Evolutionary conservation across 1,140 invertebrate genomes (phyloP).

Genomic region (Parasteatoda tepidariorum): DNA sequence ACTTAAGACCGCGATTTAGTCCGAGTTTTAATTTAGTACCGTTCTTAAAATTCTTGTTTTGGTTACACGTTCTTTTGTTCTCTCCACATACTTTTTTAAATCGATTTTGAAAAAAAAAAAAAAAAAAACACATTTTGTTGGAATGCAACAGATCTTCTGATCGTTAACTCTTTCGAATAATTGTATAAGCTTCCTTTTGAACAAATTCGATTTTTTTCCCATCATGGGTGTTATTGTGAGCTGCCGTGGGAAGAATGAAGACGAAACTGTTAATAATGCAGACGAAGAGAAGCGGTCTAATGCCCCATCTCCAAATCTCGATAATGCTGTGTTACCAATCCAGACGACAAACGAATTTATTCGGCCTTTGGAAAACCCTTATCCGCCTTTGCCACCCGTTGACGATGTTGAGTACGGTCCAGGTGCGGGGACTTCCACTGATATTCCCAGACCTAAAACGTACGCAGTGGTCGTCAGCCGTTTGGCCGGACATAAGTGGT

Average conservation of each 20-base stretch:
- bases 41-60: too few relatives aligned
- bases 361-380: slow-evolving; percentile 34
- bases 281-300: neutral
- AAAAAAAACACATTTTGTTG: too few relatives aligned
- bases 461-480: slow-evolving; percentile 53
- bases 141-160: too few relatives aligned
- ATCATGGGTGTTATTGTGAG: slow-evolving; percentile 46
- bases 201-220: too few relatives aligned
- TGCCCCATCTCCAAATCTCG: slow-evolving; percentile 20
- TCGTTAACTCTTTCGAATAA: too few relatives aligned
- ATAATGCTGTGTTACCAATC: neutral
- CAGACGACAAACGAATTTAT: slow-evolving; percentile 49
- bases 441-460: slow-evolving; percentile 35
- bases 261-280: neutral
- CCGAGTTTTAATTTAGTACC: too few relatives aligned
- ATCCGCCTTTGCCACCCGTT: slow-evolving; percentile 45
- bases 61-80: too few relatives aligned
- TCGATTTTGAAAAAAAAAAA: too few relatives aligned
- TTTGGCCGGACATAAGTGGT: slow-evolving; percentile 39
- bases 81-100: too few relatives aligned
- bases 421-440: neutral
- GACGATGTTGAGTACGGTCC: slow-evolving; percentile 51
- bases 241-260: slow-evolving; percentile 22
- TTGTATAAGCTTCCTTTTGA: too few relatives aligned
- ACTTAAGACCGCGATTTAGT: too few relatives aligned